Evolutionary conservation across 2,797 vertebrate species (phyloP).

Genomic region (Ctenopoma multispine): DNA sequence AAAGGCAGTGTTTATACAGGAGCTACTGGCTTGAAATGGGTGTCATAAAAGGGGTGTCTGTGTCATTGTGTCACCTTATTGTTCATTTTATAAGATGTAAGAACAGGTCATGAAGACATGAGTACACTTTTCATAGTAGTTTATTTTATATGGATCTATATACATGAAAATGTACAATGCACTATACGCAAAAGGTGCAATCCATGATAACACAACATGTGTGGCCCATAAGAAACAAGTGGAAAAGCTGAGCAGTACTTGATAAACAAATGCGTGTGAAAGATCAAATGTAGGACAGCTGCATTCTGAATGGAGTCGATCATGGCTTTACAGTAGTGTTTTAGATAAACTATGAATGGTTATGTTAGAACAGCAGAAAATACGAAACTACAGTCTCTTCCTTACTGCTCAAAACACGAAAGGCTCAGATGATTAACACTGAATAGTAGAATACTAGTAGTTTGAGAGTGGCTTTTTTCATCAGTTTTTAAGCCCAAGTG

Average conservation of each 20-base stretch:
- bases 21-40: not conserved
- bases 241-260: conserved; percentile 57
- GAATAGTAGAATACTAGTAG: conserved; percentile 41
- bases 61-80: not conserved
- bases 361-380: conserved; percentile 1
- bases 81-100: not conserved
- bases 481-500: conserved; percentile 22
- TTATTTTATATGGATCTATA: conserved; percentile 78
- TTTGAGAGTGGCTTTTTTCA: conserved; percentile 23
- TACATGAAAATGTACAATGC: conserved; percentile 81
- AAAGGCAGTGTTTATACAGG: not conserved
- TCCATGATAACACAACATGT: conserved; percentile 61
- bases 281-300: conserved; percentile 23
- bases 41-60: not conserved
- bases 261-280: conserved; percentile 42
- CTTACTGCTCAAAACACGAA: conserved; percentile 21
- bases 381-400: conserved; percentile 29
- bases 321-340: conserved; percentile 11
- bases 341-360: conserved; percentile 3
- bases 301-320: conserved; percentile 35
- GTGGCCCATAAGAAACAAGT: conserved; percentile 53
- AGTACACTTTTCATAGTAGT: conserved; percentile 55
- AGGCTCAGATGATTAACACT: conserved; percentile 46
- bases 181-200: conserved; percentile 75
- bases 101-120: not conserved